Base-by-base conservation (phyloP, 2,113 vertebrate genomes). In the Peromyscus leucopus region DNA sequence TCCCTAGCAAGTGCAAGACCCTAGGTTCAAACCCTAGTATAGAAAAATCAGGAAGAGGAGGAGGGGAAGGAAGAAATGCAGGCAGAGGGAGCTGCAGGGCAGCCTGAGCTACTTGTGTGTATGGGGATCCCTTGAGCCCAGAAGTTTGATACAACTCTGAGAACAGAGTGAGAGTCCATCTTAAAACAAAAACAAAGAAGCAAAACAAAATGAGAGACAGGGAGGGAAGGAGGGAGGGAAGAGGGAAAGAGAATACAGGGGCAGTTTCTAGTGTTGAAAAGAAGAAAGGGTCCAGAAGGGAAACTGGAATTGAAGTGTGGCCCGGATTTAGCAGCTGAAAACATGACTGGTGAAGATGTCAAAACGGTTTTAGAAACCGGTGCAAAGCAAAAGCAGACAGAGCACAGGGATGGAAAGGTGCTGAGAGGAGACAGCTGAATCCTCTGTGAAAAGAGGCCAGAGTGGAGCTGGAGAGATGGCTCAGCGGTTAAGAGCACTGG, bases 321-420 rank as follows among this genome's bases (percentile, higher is more conserved):
- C 67, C 83, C 78, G 61, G 48, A 93, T 89, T 86, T 90, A 59
- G 71, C 75, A 90, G 71, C 42, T 89, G 46, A 48, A 71, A 76
- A 93, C 78, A 82, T 89, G 84, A 80, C 63, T 71, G 28, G 48
- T 72, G 76, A 72, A 51, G 75, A 22, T 16, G 13, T 71, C 55
- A 89, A 69, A 76, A 90, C 63, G 63, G 75, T 76, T 94, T 96
- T n/a, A 75, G 84, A 90, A 92, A 92, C 75, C 13, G 24, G 48
- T 69, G 2, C 42, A 90, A 63, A 71, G 51, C 72, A 78, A 90
- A 55, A 55, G 36, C 82, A 76, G 63, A 61, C 61, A 46, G 55
- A 69, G 61, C 46, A 71, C 4, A 72, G 86, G 72, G 83, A 59
- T 74, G 5, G 2, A n/a, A 12, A 22, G 26, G 22, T 88, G 33